A percentile compares a stretch with the other conserved stretches of the same genome.
Conservation (phyloP, 2,797 vertebrate genomes). For the Podarcis siculus region DNA sequence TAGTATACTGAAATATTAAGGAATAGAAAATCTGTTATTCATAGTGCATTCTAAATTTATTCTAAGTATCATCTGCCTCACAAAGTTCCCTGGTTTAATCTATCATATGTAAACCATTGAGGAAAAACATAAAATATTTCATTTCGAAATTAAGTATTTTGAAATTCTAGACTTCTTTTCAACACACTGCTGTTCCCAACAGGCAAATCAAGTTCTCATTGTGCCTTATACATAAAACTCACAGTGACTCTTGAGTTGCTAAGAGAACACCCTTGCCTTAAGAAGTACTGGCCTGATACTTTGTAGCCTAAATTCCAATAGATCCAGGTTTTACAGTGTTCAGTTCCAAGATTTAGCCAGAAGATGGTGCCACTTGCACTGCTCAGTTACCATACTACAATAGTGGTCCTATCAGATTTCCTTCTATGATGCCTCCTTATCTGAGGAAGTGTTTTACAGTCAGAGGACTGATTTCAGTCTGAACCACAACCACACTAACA, state of each 20-base stretch:
- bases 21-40: not conserved
- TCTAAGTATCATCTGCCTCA: conserved; percentile 27
- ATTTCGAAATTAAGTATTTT: not conserved
- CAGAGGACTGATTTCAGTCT: not conserved
- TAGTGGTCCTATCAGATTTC: not conserved
- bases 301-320: not conserved
- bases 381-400: not conserved
- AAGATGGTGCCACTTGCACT: conserved; percentile 1
- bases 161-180: not conserved
- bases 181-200: not conserved
- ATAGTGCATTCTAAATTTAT: not conserved
- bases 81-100: not conserved
- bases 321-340: not conserved
- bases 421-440: not conserved
- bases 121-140: not conserved
- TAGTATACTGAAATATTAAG: not conserved
- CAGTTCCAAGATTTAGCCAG: not conserved
- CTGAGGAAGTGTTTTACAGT: not conserved
- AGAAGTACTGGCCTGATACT: not conserved
- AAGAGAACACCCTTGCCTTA: not conserved
- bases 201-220: rapidly evolving
- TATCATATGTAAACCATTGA: not conserved
- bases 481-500: not conserved
- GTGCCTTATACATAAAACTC: not conserved
- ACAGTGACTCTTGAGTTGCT: too few species aligned